These are phyloP conservation scores for Sciurus vulgaris DNA, from an alignment of 2,797 vertebrate species.

Conservation along the genomic window DNA sequence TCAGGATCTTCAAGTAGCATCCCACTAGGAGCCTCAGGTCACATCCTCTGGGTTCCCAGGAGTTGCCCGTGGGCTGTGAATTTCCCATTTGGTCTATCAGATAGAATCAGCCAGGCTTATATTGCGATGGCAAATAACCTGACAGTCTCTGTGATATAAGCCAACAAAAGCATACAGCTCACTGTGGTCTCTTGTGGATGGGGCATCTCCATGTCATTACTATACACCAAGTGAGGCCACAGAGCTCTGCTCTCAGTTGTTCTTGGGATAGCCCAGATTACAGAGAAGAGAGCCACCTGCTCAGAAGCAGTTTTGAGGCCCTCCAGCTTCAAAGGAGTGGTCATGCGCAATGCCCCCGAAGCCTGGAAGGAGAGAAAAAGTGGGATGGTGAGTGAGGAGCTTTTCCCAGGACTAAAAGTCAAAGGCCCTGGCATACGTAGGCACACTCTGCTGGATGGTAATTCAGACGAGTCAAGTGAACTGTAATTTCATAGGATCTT, in stretches of 20 bases:
- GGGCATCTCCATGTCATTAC: background rate
- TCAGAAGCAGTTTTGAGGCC: background rate
- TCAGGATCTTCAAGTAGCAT: background rate
- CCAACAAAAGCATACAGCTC: background rate
- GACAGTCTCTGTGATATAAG: background rate
- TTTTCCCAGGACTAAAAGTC: background rate
- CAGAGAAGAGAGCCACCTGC: too few relatives aligned
- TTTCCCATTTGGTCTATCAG: background rate
- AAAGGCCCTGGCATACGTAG: background rate
- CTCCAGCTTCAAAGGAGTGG: background rate
- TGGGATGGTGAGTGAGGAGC: fast-evolving
- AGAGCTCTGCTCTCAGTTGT: background rate
- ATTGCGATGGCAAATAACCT: background rate
- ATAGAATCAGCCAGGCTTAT: background rate
- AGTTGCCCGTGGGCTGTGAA: background rate
- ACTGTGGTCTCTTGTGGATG: background rate
- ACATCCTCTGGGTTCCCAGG: background rate
- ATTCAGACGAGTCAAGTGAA: background rate
- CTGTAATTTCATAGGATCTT: background rate
- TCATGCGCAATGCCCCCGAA: fast-evolving
- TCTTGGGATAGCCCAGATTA: background rate
- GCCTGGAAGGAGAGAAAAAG: background rate
- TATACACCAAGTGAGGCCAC: background rate
- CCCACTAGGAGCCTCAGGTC: background rate
- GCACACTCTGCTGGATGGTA: background rate